A percentile compares a stretch with the other conserved stretches of the same genome.
phyloP scores from a whole-genome alignment of 1,140 invertebrate species.

The Drosophila grimshawi region DNA sequence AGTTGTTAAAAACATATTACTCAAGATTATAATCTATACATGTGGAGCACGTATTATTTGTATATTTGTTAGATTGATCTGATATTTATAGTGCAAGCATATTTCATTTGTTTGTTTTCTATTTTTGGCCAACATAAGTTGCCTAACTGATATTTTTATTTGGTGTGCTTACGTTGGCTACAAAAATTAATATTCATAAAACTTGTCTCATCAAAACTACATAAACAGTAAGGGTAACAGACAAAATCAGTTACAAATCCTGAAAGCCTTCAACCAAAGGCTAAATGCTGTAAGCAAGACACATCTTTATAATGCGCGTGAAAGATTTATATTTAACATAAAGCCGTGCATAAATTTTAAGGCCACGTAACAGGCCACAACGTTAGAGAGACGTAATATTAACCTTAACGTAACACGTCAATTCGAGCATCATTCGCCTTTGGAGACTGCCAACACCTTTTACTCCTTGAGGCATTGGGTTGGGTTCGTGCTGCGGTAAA shows the following conservation, averaged over 20 bases:
- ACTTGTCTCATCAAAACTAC: conserved; percentile 34
- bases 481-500: conserved; percentile 21
- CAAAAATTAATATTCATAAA: conserved; percentile 49
- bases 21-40: background rate
- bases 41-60: background rate
- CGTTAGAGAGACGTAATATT: conserved; percentile 30
- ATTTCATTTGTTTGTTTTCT: background rate
- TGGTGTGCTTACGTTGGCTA: background rate
- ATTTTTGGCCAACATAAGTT: background rate
- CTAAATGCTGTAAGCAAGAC: conserved; percentile 31
- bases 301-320: conserved; percentile 39
- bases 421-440: conserved; percentile 51
- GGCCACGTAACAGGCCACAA: conserved; percentile 50
- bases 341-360: conserved; percentile 66
- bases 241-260: conserved; percentile 28
- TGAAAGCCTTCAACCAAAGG: conserved; percentile 23
- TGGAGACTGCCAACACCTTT: conserved; percentile 54
- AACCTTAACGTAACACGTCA: conserved; percentile 52
- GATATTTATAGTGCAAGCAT: background rate
- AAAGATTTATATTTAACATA: conserved; percentile 67
- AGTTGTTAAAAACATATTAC: conserved; percentile 3
- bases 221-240: conserved; percentile 20
- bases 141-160: conserved; percentile 8
- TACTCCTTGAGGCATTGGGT: background rate
- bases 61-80: background rate